These are phyloP conservation scores for Glareola pratincola DNA, from an alignment of 2,113 vertebrate genomes.

Conservation along the genomic window DNA sequence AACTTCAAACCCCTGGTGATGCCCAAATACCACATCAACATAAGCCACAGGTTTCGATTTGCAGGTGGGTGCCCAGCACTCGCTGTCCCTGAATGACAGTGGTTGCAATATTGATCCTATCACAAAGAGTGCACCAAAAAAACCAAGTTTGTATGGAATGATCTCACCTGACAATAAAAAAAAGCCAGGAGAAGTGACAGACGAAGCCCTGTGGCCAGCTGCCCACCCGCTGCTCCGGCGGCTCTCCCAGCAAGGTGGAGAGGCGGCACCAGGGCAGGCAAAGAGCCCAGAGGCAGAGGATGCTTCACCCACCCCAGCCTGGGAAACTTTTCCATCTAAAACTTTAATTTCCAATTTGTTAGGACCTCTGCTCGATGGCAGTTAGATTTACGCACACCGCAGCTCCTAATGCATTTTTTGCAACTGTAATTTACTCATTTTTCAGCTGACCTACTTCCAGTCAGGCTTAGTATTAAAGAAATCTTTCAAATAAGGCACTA, in stretches of 20 bases:
- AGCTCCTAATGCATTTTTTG: not conserved
- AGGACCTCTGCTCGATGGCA: not conserved
- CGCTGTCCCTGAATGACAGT: not conserved
- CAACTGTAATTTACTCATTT: constrained; percentile 26
- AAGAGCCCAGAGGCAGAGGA: not conserved
- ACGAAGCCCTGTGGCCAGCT: fast-evolving
- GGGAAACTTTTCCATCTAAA: not conserved
- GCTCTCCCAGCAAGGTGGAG: not conserved
- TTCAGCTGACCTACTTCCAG: constrained; percentile 48
- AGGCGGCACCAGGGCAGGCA: not conserved
- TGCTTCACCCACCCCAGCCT: not conserved
- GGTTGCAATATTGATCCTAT: not conserved
- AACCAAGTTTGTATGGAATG: not conserved
- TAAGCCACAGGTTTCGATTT: constrained; percentile 9
- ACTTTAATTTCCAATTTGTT: not conserved
- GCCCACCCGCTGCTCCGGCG: not conserved
- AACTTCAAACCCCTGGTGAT: not conserved
- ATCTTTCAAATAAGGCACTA: not conserved
- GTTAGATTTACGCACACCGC: not conserved
- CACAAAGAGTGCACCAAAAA: not conserved
- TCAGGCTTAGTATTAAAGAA: constrained; percentile 4
- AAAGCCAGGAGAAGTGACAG: not conserved
- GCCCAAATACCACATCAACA: constrained; percentile 27
- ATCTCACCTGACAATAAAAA: not conserved
- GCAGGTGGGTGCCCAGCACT: not conserved